These are phyloP conservation scores for Macroglossus sobrinus DNA, from an alignment of 2,113 vertebrate species.

Conservation along the genomic window DNA sequence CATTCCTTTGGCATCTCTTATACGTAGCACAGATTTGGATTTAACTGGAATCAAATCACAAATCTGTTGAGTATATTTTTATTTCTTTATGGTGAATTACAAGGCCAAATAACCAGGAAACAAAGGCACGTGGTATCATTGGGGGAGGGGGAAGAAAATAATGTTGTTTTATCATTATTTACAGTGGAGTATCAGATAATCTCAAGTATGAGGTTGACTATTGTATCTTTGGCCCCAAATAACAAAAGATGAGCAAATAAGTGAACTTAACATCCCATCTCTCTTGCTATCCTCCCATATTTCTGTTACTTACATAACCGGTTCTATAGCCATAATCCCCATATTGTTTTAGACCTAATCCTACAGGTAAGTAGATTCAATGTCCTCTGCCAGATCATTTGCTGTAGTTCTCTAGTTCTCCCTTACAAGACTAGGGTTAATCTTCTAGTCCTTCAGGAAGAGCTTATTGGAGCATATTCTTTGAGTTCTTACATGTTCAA, in stretches of 20 bases:
- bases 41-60: neutral
- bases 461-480: conserved; percentile 52
- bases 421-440: conserved; percentile 10
- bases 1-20: neutral
- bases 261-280: neutral
- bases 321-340: conserved; percentile 53
- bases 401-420: neutral
- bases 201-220: neutral
- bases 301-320: conserved; percentile 51
- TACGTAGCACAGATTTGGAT: neutral
- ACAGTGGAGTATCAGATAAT: neutral
- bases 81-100: neutral
- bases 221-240: neutral
- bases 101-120: neutral
- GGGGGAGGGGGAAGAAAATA: neutral
- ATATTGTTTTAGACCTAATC: conserved; percentile 59
- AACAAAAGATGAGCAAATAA: neutral
- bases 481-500: conserved; percentile 67
- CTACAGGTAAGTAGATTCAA: conserved; percentile 17
- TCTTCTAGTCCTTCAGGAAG: conserved; percentile 53
- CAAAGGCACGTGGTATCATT: neutral
- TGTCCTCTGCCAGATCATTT: conserved; percentile 45
- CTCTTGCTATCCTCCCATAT: neutral
- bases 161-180: neutral
- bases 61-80: neutral